These are phyloP conservation scores for Scyliorhinus canicula DNA, from an alignment of 2,797 vertebrate genomes.

Conservation along the genomic window DNA sequence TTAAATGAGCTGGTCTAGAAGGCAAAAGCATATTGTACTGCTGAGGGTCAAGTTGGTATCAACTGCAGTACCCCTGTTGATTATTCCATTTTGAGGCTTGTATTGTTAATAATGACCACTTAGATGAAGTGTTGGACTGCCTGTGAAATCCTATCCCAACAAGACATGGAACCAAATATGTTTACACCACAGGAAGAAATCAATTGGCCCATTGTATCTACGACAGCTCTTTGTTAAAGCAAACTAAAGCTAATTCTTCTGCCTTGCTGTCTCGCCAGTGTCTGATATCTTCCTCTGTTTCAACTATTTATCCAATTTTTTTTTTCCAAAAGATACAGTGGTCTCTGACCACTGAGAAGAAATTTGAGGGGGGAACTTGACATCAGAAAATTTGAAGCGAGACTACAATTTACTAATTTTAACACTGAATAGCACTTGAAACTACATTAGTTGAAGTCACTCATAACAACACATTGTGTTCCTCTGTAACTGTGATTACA, in stretches of 20 bases:
- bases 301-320: too few species aligned
- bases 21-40: neutral
- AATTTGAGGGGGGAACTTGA: neutral
- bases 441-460: neutral
- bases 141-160: neutral
- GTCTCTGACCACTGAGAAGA: neutral
- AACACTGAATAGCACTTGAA: neutral
- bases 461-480: neutral
- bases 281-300: neutral
- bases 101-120: neutral
- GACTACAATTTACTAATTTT: neutral
- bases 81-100: neutral
- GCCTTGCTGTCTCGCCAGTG: neutral
- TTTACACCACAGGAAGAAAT: neutral
- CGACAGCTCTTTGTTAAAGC: neutral
- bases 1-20: neutral
- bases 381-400: neutral
- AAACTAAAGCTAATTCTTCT: neutral
- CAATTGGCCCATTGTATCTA: neutral
- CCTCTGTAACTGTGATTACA: neutral
- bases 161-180: neutral
- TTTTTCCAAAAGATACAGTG: neutral
- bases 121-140: neutral
- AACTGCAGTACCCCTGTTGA: neutral
- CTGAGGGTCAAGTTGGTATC: neutral